Conservation (phyloP, 2,113 vertebrate genomes). For the Perca fluviatilis region DNA sequence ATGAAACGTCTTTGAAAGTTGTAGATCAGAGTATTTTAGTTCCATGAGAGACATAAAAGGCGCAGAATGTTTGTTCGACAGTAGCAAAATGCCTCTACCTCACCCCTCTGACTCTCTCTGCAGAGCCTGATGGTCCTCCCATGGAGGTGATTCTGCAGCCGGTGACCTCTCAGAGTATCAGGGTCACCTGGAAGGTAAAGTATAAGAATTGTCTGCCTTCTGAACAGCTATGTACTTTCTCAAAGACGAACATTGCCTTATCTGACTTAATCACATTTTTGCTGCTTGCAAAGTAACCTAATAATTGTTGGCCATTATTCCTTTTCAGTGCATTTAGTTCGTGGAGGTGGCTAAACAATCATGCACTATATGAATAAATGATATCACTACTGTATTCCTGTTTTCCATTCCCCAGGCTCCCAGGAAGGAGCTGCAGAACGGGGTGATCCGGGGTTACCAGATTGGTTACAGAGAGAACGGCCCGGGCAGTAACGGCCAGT, state of each 20-base stretch:
- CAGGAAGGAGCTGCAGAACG: conserved; percentile 96
- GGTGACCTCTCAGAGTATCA: conserved; percentile 96
- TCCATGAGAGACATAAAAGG: background rate
- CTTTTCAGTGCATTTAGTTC: background rate
- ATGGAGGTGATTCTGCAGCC: conserved; percentile 97
- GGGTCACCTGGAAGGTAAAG: conserved; percentile 98
- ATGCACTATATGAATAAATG: background rate
- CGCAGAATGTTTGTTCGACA: background rate
- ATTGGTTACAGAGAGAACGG: conserved; percentile 98
- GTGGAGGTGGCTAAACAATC: background rate
- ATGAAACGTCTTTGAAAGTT: background rate
- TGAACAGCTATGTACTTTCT: background rate
- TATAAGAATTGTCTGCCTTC: background rate
- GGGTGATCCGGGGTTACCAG: conserved; percentile 97
- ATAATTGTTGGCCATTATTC: background rate
- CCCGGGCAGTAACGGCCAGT: conserved; percentile 96
- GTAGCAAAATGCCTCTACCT: background rate
- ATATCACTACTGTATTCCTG: background rate
- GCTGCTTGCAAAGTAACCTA: background rate
- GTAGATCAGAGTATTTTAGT: background rate
- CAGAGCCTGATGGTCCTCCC: conserved; percentile 96
- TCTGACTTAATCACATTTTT: background rate
- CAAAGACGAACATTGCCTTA: background rate
- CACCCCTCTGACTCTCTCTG: background rate
- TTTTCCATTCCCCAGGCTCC: conserved; percentile 86